A percentile compares a stretch with the other conserved stretches of the same genome.
phyloP scores from a whole-genome alignment of 1,140 invertebrate species.

The Teleogryllus occipitalis region DNA sequence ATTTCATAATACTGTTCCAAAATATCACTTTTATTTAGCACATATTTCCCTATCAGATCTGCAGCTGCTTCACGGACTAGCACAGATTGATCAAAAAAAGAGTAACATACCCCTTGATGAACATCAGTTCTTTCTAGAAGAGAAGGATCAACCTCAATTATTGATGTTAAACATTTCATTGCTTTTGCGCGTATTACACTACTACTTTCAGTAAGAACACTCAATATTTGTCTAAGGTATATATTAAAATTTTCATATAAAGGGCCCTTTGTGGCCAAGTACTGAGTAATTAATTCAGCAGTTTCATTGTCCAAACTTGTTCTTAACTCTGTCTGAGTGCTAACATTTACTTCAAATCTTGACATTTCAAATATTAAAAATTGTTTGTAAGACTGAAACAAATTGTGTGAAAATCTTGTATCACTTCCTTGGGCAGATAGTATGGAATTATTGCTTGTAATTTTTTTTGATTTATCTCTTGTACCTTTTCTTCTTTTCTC shows the following conservation, averaged over 20 bases:
- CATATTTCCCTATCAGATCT: constrained; percentile 51
- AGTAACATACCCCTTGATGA: neutral
- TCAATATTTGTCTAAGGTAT: neutral
- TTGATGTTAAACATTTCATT: neutral
- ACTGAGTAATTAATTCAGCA: neutral
- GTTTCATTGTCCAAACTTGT: neutral
- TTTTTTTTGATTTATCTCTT: neutral
- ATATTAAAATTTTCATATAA: neutral
- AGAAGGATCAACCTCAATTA: neutral
- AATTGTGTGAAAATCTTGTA: neutral
- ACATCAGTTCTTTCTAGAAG: neutral
- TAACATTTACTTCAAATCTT: too few species aligned
- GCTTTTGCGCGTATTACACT: neutral
- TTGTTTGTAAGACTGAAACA: neutral
- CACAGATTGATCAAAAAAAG: constrained; percentile 34
- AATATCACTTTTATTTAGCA: constrained; percentile 47
- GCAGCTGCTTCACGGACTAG: constrained; percentile 51
- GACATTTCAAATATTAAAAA: neutral
- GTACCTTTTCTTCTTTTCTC: neutral
- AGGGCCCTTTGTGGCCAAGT: neutral
- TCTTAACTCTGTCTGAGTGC: neutral
- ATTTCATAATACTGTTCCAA: constrained; percentile 49
- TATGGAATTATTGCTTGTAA: too few species aligned
- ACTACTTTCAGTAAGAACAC: neutral
- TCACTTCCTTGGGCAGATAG: neutral